Base-by-base conservation (phyloP, 2,797 vertebrate genomes). In the Australoheros facetus region DNA sequence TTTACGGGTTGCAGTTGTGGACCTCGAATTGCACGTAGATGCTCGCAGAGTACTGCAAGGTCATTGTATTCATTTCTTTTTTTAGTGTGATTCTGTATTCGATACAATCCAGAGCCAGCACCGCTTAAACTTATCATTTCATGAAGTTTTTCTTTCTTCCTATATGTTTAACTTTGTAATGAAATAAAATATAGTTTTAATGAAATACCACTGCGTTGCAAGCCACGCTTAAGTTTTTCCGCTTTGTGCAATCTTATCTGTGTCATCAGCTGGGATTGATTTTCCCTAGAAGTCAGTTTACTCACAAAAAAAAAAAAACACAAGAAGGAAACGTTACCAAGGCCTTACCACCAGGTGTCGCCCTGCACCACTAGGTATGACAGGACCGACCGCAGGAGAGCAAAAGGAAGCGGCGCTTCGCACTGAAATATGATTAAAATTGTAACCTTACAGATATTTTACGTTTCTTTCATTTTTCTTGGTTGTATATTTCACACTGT, bases 331-430 rank as follows among this genome's bases (percentile, higher is more conserved):
- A 42, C 34, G 5, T n/a, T 60, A 19, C 71, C 42, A 30, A 4
- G 8, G 8, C n/a, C 9, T 70, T 6, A 37, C 80, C 91, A 77
- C 54, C 5, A 90, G 85, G 16, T 78, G 89, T 85, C 87, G 64
- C 56, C 54, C 58, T 79, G 45, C 56, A 8, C 48, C 56, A 32
- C 4, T 37, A 16, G 34, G 21, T 75, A 12, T 57, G 70, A 34
- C 0, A 3, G 19, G 12, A 56, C 42, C 23, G 4, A 2, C 19
- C 26, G 56, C 23, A 39, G 55, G 17, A 71, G 13, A 57, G 55
- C 28, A 74, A 72, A 2, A 21, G 28, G 19, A 12, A 48, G 14
- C 34, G 5, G 19, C 51, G 14, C 26, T 7, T 34, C 6, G 39
- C 12, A 30, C 1, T 48, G 8, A 56, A 64, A 37, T 14, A 26